Evolutionary conservation across 2,113 vertebrate species (phyloP), one percentile per base, ranked within the genome.

Genomic region (Strix uralensis): DNA sequence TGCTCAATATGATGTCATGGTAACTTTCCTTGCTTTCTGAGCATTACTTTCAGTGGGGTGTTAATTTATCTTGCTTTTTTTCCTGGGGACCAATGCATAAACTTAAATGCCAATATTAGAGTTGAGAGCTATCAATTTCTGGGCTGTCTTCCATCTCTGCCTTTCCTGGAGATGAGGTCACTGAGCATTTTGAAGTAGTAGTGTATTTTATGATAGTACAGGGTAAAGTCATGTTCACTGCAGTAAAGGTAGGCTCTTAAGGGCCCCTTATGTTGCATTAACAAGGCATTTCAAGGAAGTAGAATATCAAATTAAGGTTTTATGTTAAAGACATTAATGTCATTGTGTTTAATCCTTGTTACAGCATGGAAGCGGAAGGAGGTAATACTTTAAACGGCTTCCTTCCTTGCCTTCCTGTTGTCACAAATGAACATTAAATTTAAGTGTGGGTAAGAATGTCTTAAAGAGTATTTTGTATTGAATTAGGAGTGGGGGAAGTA

Each of bases 231-330:
- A 65, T 81, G 57, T 95, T 96, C 62, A 73, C 59, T 91, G 97
- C 81, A 70, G 65, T 96, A 94, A 96, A 96, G 91, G 69, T 75
- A 92, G 94, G 73, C 82, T 97, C 90, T 88, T 92, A 91, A 97
- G 92, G 93, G 96, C 67, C 91, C 93, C 80, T 92, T 81, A 61
- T 91, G 81, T 85, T 96, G 80, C 63, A 81, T 98, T 98, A 94
- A 94, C 92, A 97, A 97, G 94, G 90, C 83, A 94, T 97, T 97
- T 95, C 71, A 97, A 96, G 97, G 96, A 98, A 98, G 86, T 23
- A 92, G 90, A 90, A 86, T 98, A 98, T 98, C 97, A 40, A 94
- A 97, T 98, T 95, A 96, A 97, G 83, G 94, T 98, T 98, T 97
- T 88, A 92, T 98, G 97, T 96, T 97, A 95, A 98, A 98, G 93